Conservation (phyloP, 2,888 invertebrate species). For the Slavum lentiscoides region DNA sequence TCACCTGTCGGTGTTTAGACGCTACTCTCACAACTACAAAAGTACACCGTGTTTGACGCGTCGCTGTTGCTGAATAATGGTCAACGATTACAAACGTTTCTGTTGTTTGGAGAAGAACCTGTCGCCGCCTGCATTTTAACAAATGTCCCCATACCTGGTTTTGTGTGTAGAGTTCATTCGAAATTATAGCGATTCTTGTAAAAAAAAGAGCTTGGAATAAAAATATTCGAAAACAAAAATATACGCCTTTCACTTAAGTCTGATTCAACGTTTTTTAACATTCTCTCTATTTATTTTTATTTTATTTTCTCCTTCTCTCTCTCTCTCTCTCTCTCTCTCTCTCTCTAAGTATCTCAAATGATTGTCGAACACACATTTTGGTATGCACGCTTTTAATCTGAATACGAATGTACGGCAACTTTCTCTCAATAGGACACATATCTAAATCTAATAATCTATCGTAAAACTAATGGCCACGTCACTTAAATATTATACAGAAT, state of each 20-base stretch:
- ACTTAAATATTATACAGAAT: background rate
- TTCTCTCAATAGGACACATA: constrained; percentile 9
- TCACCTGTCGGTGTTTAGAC: no score
- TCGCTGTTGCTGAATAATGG: no score
- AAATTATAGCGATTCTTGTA: no score
- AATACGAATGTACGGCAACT: constrained; percentile 6
- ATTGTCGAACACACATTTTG: background rate
- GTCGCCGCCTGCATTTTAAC: no score
- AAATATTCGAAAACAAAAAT: background rate
- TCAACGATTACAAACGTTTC: no score
- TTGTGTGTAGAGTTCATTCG: no score
- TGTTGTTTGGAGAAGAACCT: no score
- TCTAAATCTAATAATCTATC: background rate
- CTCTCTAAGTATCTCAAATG: background rate
- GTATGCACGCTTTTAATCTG: constrained; percentile 15
- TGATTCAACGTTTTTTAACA: background rate
- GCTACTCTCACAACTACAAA: no score
- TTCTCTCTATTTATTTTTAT: no score
- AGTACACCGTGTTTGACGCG: no score
- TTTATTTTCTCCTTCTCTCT: background rate
- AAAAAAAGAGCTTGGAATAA: background rate
- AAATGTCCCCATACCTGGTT: no score
- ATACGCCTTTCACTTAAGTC: constrained; percentile 3
- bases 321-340: background rate
- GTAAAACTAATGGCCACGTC: background rate